Conservation (phyloP, 2,888 invertebrate genomes). For the Sussaba pulchella region DNA sequence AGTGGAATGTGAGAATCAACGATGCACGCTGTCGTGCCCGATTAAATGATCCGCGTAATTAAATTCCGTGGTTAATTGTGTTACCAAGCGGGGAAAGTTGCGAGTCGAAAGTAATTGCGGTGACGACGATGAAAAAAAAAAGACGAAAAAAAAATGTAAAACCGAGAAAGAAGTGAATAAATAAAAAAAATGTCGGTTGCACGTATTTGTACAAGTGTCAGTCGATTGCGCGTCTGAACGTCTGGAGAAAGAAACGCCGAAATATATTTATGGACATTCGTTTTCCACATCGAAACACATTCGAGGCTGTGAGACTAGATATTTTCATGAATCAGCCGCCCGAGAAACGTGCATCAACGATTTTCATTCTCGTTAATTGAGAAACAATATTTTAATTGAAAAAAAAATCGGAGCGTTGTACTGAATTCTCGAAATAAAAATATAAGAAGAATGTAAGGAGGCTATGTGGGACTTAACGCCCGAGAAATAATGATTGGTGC, state of each 20-base stretch:
- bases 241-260: neutral
- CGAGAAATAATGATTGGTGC: conserved; percentile 51
- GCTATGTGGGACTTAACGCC: conserved; percentile 49
- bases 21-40: conserved; percentile 10
- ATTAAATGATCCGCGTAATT: conserved; percentile 22
- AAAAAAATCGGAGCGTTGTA: neutral
- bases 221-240: neutral
- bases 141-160: neutral
- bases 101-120: conserved; percentile 3
- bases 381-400: neutral
- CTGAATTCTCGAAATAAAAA: conserved; percentile 18
- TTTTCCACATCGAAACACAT: conserved; percentile 1
- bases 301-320: neutral
- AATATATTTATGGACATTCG: conserved; percentile 21
- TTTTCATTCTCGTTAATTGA: neutral
- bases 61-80: neutral
- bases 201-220: conserved; percentile 41
- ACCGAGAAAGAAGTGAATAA: neutral
- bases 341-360: no score
- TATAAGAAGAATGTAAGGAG: conserved; percentile 36
- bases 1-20: conserved; percentile 44
- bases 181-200: neutral
- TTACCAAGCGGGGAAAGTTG: conserved; percentile 9
- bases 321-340: conserved; percentile 2
- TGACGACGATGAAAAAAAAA: neutral